Evolutionary conservation across 2,888 invertebrate species (phyloP), one percentile per base, ranked within the genome.

Genomic region (Cantharis nigra): DNA sequence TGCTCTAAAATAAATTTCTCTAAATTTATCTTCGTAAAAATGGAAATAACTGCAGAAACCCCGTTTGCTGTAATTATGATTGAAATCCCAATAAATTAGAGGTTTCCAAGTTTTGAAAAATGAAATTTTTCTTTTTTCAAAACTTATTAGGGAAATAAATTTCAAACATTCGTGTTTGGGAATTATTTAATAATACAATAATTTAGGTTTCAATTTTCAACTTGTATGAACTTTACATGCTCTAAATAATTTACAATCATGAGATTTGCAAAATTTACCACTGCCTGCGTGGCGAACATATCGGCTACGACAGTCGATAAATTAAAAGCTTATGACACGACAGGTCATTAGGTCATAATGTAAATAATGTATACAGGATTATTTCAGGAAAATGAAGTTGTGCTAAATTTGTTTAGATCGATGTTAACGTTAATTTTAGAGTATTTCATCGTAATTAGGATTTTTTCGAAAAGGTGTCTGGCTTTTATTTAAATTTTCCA

Each of bases 291-390:
- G 70, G 49, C 30, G 63, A 74, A 74, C 70, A 70, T 70, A 70
- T 74, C 74, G 63, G 69, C 49, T 69, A 74, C 30, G 70, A 70
- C 70, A 70, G 20, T 18, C 74, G 28, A 75, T 75, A 75, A 75
- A 75, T 75, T 71, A 75, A 75, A 71, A 33, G 75, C 70, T 71
- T 74, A 70, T 75, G 75, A 71, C 62, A 71, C 49, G 72, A 9
- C 71, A 69, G 76, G 72, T 76, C 72, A 72, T 72, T 76, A 28
- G 76, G 76, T 76, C 76, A 72, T 63, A 71, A 49, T 67, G 72
- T 76, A 76, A 72, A 76, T 76, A 72, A 76, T 33, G 63, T 23
- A 69, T 69, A 76, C 20, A 72, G 65, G 30, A 69, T 69, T 71
- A 75, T 71, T 72, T 69, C 62, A 63, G 28, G 63, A 33, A 63